These are phyloP conservation scores for Onthophagus taurus DNA, from an alignment of 1,140 invertebrate species.

Conservation along the genomic window DNA sequence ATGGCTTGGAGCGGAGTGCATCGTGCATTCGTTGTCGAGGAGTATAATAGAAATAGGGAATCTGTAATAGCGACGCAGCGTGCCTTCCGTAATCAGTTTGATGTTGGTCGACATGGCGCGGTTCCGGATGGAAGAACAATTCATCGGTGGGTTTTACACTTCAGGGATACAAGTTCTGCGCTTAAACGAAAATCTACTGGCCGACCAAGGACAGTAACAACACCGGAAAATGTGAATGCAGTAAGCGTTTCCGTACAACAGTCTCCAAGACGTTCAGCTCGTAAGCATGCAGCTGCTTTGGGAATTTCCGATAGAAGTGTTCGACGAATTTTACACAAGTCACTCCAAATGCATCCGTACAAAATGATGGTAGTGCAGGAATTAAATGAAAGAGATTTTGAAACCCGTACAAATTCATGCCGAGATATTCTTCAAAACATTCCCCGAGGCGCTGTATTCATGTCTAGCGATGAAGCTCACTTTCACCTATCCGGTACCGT, in stretches of 20 bases:
- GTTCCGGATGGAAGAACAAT: conserved; percentile 13
- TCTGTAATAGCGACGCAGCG: conserved; percentile 4
- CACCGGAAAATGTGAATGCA: conserved; percentile 10
- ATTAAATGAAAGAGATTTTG: conserved; percentile 14
- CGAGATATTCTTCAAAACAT: too few species aligned
- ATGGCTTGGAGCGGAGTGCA: too few species aligned
- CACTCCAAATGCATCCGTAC: conserved; percentile 11
- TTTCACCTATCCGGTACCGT: conserved; percentile 12
- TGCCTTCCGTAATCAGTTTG: conserved; percentile 10
- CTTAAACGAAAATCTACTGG: conserved; percentile 14
- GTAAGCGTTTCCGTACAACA: conserved; percentile 15
- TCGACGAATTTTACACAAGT: conserved; percentile 15
- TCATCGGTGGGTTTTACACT: conserved; percentile 14
- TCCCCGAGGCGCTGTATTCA: too few species aligned
- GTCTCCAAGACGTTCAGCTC: conserved; percentile 14
- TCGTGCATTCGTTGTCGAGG: too few species aligned
- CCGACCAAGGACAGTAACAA: conserved; percentile 9
- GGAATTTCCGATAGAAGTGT: conserved; percentile 11
- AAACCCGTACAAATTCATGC: too few species aligned
- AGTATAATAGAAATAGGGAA: conserved; percentile 7
- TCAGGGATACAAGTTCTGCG: conserved; percentile 13
- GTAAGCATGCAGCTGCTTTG: conserved; percentile 7
- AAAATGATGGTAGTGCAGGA: conserved; percentile 13
- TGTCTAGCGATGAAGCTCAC: conserved; percentile 16
- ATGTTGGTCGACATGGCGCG: neutral